These are phyloP conservation scores for Sandelia bainsii DNA, from an alignment of 2,797 vertebrate species.

Conservation along the genomic window DNA sequence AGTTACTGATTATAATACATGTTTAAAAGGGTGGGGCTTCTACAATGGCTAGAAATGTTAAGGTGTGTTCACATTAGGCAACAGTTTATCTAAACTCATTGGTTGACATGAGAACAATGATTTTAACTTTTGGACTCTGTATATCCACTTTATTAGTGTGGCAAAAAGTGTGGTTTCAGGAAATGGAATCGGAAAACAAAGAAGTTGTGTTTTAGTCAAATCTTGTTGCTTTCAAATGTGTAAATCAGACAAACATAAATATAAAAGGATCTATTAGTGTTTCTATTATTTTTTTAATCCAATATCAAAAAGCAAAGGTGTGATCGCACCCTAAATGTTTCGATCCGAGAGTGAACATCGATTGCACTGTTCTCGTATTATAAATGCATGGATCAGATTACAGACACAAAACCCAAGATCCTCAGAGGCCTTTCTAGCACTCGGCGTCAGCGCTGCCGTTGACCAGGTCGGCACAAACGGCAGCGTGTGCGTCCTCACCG, in stretches of 20 bases:
- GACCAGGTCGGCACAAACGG: constrained; percentile 43
- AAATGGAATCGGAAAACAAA: background rate
- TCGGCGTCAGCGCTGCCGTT: constrained; percentile 71
- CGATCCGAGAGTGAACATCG: background rate
- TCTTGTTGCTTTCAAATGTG: background rate
- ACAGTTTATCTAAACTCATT: background rate
- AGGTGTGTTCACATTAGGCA: constrained; percentile 10
- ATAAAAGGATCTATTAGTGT: constrained; percentile 13
- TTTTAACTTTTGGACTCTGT: background rate
- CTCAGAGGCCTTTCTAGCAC: constrained; percentile 67
- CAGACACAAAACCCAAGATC: constrained; percentile 32
- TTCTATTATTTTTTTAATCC: constrained; percentile 4
- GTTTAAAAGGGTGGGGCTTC: constrained; percentile 14
- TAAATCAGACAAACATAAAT: constrained; percentile 23
- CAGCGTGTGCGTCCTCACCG: constrained; percentile 22
- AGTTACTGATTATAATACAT: background rate
- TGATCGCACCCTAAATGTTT: constrained; percentile 11
- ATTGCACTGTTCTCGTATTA: constrained; percentile 6
- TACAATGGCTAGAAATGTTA: constrained; percentile 9
- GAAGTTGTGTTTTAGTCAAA: constrained; percentile 9
- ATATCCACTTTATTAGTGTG: too few species aligned
- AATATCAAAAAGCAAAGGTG: constrained; percentile 20
- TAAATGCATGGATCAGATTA: constrained; percentile 4
- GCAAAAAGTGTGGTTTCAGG: too few species aligned
- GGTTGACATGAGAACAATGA: background rate